Conservation (phyloP, 2,113 vertebrate species). For the Cyprinodon variegatus region DNA sequence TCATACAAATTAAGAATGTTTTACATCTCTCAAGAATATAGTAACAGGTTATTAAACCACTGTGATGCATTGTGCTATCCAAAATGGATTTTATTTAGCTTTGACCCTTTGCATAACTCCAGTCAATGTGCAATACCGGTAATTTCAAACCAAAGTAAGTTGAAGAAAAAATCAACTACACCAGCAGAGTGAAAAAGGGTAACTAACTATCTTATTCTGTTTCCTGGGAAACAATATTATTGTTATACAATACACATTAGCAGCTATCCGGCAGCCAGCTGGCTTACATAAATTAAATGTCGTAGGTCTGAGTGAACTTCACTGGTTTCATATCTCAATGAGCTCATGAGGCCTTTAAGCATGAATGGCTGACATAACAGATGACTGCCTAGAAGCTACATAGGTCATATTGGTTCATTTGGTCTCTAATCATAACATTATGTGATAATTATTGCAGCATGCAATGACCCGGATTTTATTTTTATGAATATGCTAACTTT, state of each 20-base stretch:
- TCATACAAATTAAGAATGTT: not conserved
- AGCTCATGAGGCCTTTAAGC: slow-evolving; percentile 1
- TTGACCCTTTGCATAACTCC: no score
- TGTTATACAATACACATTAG: not conserved
- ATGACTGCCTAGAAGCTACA: slow-evolving; percentile 24
- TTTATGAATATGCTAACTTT: slow-evolving; percentile 27
- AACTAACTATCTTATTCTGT: not conserved
- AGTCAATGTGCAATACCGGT: no score
- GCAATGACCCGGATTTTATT: slow-evolving; percentile 23
- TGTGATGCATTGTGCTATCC: not conserved
- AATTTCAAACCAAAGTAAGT: no score
- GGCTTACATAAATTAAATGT: slow-evolving; percentile 17
- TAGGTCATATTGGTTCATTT: not conserved
- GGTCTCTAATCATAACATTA: slow-evolving; percentile 35
- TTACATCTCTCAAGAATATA: not conserved
- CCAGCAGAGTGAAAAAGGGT: no score
- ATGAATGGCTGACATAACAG: not conserved
- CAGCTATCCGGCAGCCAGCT: slow-evolving; percentile 5
- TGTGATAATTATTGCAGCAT: slow-evolving; percentile 9
- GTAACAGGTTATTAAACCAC: not conserved
- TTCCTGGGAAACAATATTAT: not conserved
- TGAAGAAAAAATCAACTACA: no score
- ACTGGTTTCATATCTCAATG: slow-evolving; percentile 13
- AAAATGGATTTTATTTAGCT: no score
- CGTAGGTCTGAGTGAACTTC: slow-evolving; percentile 1